Percentiles rank a stretch among this genome's conserved stretches.
Conservation (phyloP, 2,888 invertebrate species). For the Drosophila kanekoi region DNA sequence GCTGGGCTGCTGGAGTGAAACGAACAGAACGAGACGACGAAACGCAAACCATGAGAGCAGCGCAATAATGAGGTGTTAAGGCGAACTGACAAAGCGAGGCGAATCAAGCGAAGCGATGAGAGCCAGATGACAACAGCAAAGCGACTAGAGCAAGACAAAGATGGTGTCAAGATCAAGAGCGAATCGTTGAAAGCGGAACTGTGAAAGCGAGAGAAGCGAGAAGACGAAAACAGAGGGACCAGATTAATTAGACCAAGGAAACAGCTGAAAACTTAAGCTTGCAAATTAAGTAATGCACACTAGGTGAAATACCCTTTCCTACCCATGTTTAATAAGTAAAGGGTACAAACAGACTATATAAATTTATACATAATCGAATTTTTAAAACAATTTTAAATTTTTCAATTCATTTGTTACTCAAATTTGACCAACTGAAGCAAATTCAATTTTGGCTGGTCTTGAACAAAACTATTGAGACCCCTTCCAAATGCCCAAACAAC, state of each 20-base stretch:
- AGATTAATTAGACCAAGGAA: neutral
- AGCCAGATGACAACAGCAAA: neutral
- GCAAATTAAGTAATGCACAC: no score
- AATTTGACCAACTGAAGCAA: neutral
- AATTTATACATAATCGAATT: neutral
- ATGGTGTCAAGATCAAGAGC: neutral
- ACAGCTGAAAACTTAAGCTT: neutral
- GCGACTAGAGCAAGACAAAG: neutral
- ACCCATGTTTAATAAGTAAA: no score
- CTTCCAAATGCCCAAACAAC: constrained; percentile 1
- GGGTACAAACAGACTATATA: neutral
- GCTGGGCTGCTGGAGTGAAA: constrained; percentile 1
- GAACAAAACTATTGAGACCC: constrained; percentile 20
- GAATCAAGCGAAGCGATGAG: neutral
- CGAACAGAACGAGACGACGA: neutral
- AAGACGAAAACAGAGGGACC: neutral
- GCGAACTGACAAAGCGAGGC: constrained; percentile 4
- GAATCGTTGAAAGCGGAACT: neutral
- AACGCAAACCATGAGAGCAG: neutral
- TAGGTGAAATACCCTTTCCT: no score
- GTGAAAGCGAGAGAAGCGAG: neutral
- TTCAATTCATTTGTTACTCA: neutral
- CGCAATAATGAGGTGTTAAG: constrained; percentile 14
- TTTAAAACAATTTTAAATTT: neutral
- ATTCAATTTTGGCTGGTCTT: neutral